Base-by-base conservation (phyloP, 2,888 invertebrate species). In the Tenthredo distinguenda region DNA sequence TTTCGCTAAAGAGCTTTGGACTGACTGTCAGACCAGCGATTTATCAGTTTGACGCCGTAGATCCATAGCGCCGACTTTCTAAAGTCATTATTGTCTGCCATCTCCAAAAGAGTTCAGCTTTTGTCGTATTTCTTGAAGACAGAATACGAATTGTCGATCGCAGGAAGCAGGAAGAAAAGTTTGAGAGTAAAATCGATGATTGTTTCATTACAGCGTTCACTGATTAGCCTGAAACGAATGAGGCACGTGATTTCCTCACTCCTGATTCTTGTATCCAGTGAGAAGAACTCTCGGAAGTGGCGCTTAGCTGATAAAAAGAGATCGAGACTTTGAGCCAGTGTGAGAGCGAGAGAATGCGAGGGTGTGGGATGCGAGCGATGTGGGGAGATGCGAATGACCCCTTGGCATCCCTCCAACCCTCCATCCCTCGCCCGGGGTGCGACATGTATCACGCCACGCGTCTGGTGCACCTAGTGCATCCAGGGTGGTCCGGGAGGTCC, bases 381-480 rank as follows among this genome's bases (percentile, higher is more conserved):
- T 87, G 86, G 87, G 87, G 87, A 87, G 87, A 90, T 86, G 87
- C 88, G 89, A 90, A 89, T 88, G 90, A 90, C 87, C 83, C 88
- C 86, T 91, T 91, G 91, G 91, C 91, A 90, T 43, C 76, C 87
- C 88, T 91, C 91, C 91, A 91, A 87, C 71, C 87, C 86, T 83
- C 87, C 84, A 62, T 76, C 76, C 37, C 58, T 62, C 72, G 18
- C 55, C 72, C 76, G 85, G 85, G 76, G 86, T 85, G 86, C 90
- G 88, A 90, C 90, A 90, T 91, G 90, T 90, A 91, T 89, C 93
- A 91, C 86, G 88, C 88, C 88, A 90, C 86, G 90, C 90, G 91
- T 92, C 90, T 86, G 92, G 89, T 87, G 91, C 91, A 87, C 90
- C 91, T 88, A 92, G 90, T 88, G 90, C 89, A 87, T 89, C 90